phyloP scores from a whole-genome alignment of 2,797 vertebrate genomes.

The Rhincodon typus region DNA sequence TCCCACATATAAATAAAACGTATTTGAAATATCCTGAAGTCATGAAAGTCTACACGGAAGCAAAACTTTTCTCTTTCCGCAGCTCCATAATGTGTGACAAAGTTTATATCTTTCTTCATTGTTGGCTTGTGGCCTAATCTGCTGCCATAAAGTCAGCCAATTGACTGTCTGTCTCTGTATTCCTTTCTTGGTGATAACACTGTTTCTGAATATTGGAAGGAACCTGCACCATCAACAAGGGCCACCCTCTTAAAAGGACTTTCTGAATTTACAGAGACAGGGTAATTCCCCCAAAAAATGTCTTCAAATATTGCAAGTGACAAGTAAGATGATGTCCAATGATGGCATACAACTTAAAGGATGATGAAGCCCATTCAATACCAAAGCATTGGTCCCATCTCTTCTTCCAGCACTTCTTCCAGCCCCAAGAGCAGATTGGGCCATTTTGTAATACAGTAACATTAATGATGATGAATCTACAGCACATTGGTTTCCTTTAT shows the following conservation, averaged over 20 bases:
- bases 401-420: neutral
- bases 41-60: neutral
- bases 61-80: neutral
- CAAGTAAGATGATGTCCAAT: neutral
- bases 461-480: neutral
- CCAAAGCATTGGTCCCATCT: neutral
- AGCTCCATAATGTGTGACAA: neutral
- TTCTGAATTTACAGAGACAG: neutral
- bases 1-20: too few species aligned
- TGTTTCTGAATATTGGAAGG: neutral
- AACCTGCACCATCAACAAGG: neutral
- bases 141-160: neutral
- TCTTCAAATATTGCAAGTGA: neutral
- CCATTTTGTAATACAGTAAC: neutral
- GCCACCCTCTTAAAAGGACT: neutral
- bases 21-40: neutral
- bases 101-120: neutral
- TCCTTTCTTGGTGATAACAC: neutral
- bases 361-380: neutral
- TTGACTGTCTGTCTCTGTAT: neutral
- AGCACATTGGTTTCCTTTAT: neutral
- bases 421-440: neutral
- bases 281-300: too few species aligned
- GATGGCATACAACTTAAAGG: neutral
- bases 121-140: neutral